Evolutionary conservation across 2,888 invertebrate genomes (phyloP).

Genomic region (Drosophila neutralis): DNA sequence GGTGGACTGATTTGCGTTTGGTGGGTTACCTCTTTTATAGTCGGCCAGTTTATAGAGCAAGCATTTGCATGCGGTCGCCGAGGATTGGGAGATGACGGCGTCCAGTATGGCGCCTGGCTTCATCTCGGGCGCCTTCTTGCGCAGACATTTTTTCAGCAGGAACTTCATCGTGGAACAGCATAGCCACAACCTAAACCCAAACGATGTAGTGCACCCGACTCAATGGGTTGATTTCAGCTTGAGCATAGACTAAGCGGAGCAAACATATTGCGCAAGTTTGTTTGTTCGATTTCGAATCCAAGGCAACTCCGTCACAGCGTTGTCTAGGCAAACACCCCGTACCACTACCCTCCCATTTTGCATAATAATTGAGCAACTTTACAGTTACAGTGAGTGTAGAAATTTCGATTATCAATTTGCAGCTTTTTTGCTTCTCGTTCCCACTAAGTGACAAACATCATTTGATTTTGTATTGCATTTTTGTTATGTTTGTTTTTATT

Average conservation of each 20-base stretch:
- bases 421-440: not conserved
- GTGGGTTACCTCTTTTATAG: slow-evolving; percentile 91
- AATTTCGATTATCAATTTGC: too few relatives aligned
- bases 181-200: slow-evolving; percentile 11
- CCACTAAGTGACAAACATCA: not conserved
- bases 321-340: slow-evolving; percentile 46
- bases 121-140: slow-evolving; percentile 84
- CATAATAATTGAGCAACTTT: not conserved
- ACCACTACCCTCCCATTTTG: not conserved
- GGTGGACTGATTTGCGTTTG: too few relatives aligned
- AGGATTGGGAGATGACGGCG: slow-evolving; percentile 94
- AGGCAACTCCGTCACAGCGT: slow-evolving; percentile 16
- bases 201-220: slow-evolving; percentile 29
- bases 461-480: slow-evolving; percentile 41
- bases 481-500: slow-evolving; percentile 44
- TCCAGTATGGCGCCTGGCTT: slow-evolving; percentile 92
- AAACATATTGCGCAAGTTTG: slow-evolving; percentile 48
- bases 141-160: slow-evolving; percentile 82
- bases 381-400: not conserved
- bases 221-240: slow-evolving; percentile 38
- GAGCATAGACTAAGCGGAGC: not conserved
- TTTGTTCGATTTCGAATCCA: slow-evolving; percentile 63
- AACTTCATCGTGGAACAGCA: slow-evolving; percentile 72
- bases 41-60: slow-evolving; percentile 94
- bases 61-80: slow-evolving; percentile 93